Conservation (phyloP, 2,888 invertebrate species). For the Polylopha cassiicola region DNA sequence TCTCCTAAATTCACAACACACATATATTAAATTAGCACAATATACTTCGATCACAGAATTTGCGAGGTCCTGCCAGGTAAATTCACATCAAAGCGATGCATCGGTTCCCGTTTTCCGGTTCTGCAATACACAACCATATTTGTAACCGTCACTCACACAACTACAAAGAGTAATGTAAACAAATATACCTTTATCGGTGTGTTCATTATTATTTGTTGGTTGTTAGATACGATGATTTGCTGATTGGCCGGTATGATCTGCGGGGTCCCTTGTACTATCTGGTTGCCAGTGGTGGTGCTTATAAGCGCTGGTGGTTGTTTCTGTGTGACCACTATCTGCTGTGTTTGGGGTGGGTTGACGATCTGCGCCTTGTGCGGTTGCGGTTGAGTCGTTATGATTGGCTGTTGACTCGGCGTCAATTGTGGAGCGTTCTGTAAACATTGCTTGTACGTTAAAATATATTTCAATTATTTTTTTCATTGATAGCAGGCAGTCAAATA, state of each 20-base stretch:
- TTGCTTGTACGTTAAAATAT: too few species aligned
- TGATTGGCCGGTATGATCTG: constrained; percentile 53
- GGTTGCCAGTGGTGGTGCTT: constrained; percentile 47
- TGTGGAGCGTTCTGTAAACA: constrained; percentile 58
- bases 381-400: constrained; percentile 67
- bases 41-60: too few species aligned
- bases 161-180: too few species aligned
- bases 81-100: too few species aligned
- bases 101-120: too few species aligned
- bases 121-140: too few species aligned
- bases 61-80: too few species aligned
- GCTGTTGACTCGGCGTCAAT: constrained; percentile 68
- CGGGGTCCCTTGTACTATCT: constrained; percentile 43
- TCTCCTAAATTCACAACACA: too few species aligned
- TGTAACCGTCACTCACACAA: too few species aligned
- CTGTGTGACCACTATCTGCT: constrained; percentile 64
- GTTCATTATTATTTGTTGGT: constrained; percentile 65
- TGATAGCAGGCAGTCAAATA: too few species aligned
- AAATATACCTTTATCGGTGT: constrained; percentile 52
- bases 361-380: constrained; percentile 76
- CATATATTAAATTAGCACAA: too few species aligned
- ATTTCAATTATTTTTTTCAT: too few species aligned
- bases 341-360: constrained; percentile 51
- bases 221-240: constrained; percentile 64
- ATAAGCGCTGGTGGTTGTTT: constrained; percentile 64